phyloP scores from a whole-genome alignment of 1,140 invertebrate genomes.

The Thaumetopoea pityocampa region DNA sequence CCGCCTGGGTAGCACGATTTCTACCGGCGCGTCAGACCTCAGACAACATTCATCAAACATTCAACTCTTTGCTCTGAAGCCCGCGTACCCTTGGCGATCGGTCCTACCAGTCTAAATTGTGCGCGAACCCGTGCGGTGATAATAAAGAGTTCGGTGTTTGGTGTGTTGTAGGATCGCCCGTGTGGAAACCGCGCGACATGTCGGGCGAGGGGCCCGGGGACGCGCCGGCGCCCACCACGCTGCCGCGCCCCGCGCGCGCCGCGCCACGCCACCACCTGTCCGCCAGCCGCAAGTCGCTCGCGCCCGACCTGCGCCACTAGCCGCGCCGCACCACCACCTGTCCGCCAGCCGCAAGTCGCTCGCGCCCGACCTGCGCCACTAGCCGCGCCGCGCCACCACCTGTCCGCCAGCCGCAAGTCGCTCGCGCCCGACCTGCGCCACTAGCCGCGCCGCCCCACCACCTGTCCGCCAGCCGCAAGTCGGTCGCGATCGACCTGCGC shows the following conservation, averaged over 20 bases:
- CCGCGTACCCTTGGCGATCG: slow-evolving; percentile 35
- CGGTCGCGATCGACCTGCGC: too few relatives aligned
- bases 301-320: slow-evolving; percentile 72
- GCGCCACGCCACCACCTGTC: slow-evolving; percentile 69
- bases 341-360: background rate
- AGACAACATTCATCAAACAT: slow-evolving; percentile 76
- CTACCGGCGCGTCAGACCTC: slow-evolving; percentile 31
- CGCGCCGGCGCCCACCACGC: slow-evolving; percentile 58
- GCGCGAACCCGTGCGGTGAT: slow-evolving; percentile 21
- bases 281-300: slow-evolving; percentile 73
- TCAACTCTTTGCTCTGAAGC: slow-evolving; percentile 74
- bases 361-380: background rate
- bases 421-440: too few relatives aligned
- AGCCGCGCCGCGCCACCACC: background rate
- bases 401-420: background rate
- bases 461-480: too few relatives aligned
- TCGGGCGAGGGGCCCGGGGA: slow-evolving; percentile 51
- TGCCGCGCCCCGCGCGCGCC: slow-evolving; percentile 68
- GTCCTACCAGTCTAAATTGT: slow-evolving; percentile 37
- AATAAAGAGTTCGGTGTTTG: slow-evolving; percentile 76
- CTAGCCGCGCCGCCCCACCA: too few relatives aligned
- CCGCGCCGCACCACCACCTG: slow-evolving; percentile 4
- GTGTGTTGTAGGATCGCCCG: slow-evolving; percentile 88
- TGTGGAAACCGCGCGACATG: slow-evolving; percentile 93
- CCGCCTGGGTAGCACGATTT: slow-evolving; percentile 25